phyloP scores from a whole-genome alignment of 2,113 vertebrate genomes.

The Brachyhypopomus occidentalis region DNA sequence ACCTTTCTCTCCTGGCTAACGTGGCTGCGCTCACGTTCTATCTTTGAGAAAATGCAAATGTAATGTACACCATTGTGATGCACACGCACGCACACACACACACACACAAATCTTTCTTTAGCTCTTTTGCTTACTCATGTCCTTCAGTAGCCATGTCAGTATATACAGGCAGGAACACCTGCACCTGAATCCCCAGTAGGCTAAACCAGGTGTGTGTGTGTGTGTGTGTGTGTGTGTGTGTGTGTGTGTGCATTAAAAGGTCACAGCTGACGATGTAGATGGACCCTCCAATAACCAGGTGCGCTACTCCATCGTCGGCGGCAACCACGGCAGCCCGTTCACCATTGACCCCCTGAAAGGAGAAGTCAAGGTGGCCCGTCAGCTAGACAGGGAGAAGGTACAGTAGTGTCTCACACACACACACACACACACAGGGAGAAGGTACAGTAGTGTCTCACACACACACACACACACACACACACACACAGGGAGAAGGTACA shows the following conservation, averaged over 20 bases:
- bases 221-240: slow-evolving; percentile 36
- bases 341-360: slow-evolving; percentile 85
- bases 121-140: neutral
- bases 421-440: slow-evolving; percentile 81
- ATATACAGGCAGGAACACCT: neutral
- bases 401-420: neutral
- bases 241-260: slow-evolving; percentile 70
- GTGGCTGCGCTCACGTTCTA: no score
- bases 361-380: slow-evolving; percentile 88
- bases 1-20: neutral
- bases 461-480: neutral
- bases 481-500: slow-evolving; percentile 89
- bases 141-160: neutral
- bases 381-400: slow-evolving; percentile 92
- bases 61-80: no score
- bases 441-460: slow-evolving; percentile 63
- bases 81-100: neutral
- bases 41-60: no score
- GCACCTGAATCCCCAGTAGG: slow-evolving; percentile 10
- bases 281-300: slow-evolving; percentile 85
- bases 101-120: neutral
- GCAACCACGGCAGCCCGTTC: slow-evolving; percentile 92
- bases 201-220: slow-evolving; percentile 38
- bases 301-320: slow-evolving; percentile 85
- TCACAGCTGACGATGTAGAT: slow-evolving; percentile 90